Evolutionary conservation across 2,888 invertebrate genomes (phyloP), one percentile per base, ranked within the genome.

Genomic region (Griposia aprilina): DNA sequence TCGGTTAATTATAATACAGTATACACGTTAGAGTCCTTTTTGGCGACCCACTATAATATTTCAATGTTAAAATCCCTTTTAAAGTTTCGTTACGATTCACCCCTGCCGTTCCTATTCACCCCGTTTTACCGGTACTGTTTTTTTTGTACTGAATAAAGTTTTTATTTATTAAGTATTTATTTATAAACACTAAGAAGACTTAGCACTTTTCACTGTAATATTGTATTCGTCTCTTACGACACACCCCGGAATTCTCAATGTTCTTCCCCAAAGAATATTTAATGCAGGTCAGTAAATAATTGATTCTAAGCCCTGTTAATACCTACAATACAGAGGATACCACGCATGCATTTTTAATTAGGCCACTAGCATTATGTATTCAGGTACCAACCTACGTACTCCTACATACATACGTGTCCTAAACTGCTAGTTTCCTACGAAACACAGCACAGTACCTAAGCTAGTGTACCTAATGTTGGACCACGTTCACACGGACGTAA

Each of bases 341-440:
- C 62, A 60, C 66, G 20, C 65, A 71, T 82, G 57, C 65, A 80
- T 78, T 77, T 79, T 76, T 75, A 76, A 82, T 83, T 26, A 83
- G 41, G n/a, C 59, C 23, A 41, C 41, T 50, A 45, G n/a, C 17
- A 57, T 52, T 41, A 60, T 59, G 30, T 69, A 20, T 23, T 50
- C 36, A 8, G 30, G 50, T 60, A 60, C 52, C 45, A 13, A 26
- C 52, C n/a, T 36, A 26, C 36, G 36, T 59, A 57, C 13, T 20
- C n/a, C 20, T 62, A 77, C 62, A 36, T 23, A 73, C 57, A 72
- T n/a, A 74, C 30, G 15, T 23, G n/a, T 4, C 2, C 13, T 45
- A n/a, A 15, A 45, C 45, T 45, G 8, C 1, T 8, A 30, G 23
- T 10, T 77, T 60, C 23, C 23, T 11, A 3, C 48, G 20, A n/a